A percentile compares a stretch with the other conserved stretches of the same genome.
Evolutionary conservation across 2,797 vertebrate genomes (phyloP).

Genomic region (Austrolebias charrua): DNA sequence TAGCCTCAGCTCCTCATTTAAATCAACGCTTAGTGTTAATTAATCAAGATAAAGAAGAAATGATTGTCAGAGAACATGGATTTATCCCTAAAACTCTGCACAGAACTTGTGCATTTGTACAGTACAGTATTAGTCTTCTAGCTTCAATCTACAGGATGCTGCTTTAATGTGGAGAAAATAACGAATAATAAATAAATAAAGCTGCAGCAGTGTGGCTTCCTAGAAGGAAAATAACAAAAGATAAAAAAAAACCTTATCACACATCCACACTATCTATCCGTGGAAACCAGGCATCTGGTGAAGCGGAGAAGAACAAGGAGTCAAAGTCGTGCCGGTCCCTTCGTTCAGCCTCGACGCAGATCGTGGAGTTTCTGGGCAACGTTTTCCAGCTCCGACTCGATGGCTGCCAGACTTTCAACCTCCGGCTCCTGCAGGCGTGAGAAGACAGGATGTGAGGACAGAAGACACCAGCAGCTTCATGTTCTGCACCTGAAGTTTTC

Average conservation of each 20-base stretch:
- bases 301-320: conserved; percentile 60
- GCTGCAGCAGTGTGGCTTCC: conserved; percentile 47
- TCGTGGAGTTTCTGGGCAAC: conserved; percentile 90
- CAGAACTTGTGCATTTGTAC: conserved; percentile 3
- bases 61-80: conserved; percentile 49
- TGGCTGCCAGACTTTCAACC: conserved; percentile 91
- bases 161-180: conserved; percentile 34
- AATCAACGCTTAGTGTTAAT: conserved; percentile 46
- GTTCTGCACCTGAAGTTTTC: not conserved
- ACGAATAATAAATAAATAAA: conserved; percentile 14
- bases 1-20: conserved; percentile 32
- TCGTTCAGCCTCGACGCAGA: conserved; percentile 78
- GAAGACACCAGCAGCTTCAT: conserved; percentile 2
- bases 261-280: conserved; percentile 55
- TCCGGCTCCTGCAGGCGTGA: conserved; percentile 78
- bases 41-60: conserved; percentile 38
- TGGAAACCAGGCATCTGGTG: conserved; percentile 61
- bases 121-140: conserved; percentile 46
- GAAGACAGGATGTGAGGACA: conserved; percentile 3
- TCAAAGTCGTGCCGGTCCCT: conserved; percentile 22
- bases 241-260: conserved; percentile 58
- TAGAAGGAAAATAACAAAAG: conserved; percentile 39
- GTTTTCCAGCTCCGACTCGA: conserved; percentile 92
- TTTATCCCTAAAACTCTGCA: conserved; percentile 23
- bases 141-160: conserved; percentile 40